A percentile compares a stretch with the other conserved stretches of the same genome.
Conservation (phyloP, 2,113 vertebrate genomes). For the Columbina picui region DNA sequence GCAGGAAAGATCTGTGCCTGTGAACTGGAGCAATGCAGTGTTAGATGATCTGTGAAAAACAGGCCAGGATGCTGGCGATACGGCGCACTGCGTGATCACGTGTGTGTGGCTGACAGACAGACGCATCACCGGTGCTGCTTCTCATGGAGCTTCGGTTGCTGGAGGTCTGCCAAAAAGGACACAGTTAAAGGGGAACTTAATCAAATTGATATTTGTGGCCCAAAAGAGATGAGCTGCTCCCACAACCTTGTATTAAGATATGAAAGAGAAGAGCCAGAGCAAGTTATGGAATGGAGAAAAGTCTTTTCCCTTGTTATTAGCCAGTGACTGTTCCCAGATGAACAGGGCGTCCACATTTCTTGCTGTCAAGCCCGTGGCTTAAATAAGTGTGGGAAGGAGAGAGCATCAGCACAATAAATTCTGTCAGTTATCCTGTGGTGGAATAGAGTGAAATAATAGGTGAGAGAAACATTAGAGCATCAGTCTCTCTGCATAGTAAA, state of each 20-base stretch:
- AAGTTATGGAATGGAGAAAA: not conserved
- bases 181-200: not conserved
- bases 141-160: not conserved
- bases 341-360: not conserved
- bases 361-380: not conserved
- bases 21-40: not conserved
- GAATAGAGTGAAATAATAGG: not conserved
- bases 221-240: not conserved
- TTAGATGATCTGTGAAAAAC: not conserved
- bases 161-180: not conserved
- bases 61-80: not conserved
- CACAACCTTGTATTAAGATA: not conserved
- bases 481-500: rapidly evolving
- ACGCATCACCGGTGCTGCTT: not conserved
- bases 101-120: not conserved
- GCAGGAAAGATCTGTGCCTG: rapidly evolving
- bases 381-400: not conserved
- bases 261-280: not conserved
- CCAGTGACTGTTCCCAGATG: not conserved
- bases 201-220: not conserved
- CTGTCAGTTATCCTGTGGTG: not conserved
- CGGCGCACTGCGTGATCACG: rapidly evolving
- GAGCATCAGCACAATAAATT: not conserved
- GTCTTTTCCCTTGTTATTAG: not conserved
- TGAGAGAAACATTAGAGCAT: not conserved